Conservation (phyloP, 2,888 invertebrate genomes). For the Calameuta idolon region DNA sequence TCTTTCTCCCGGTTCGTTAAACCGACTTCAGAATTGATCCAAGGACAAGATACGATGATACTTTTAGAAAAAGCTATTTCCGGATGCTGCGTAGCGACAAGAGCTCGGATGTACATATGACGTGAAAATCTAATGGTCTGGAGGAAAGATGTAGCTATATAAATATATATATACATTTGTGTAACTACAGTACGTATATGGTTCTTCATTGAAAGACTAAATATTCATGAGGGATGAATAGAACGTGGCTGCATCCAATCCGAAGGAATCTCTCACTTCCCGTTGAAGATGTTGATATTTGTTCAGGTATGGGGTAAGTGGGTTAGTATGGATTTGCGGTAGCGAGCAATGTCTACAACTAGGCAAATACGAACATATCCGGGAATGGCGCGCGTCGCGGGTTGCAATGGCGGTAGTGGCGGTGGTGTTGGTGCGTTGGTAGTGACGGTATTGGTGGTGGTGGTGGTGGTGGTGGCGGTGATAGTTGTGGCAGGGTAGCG, state of each 20-base stretch:
- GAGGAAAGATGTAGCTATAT: not conserved
- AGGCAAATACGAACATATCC: conserved; percentile 46
- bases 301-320: conserved; percentile 32
- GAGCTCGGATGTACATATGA: not conserved
- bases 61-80: not conserved
- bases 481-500: conserved; percentile 39
- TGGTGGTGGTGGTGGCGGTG: conserved; percentile 27
- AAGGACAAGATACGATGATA: not conserved
- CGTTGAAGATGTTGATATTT: conserved; percentile 36
- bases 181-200: not conserved
- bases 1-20: conserved; percentile 26
- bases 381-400: conserved; percentile 36
- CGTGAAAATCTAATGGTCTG: not conserved
- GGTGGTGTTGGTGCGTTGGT: conserved; percentile 33
- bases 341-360: conserved; percentile 29
- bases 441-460: conserved; percentile 28
- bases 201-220: conserved; percentile 29
- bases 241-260: conserved; percentile 10
- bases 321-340: conserved; percentile 35
- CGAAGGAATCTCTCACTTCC: conserved; percentile 27
- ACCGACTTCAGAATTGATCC: conserved; percentile 9
- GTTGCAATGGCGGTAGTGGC: conserved; percentile 37
- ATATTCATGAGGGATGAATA: conserved; percentile 39
- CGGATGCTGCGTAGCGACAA: not conserved
- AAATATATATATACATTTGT: too few species aligned